Base-by-base conservation (phyloP, 2,888 invertebrate genomes). In the Lasioglossum oenotherae region DNA sequence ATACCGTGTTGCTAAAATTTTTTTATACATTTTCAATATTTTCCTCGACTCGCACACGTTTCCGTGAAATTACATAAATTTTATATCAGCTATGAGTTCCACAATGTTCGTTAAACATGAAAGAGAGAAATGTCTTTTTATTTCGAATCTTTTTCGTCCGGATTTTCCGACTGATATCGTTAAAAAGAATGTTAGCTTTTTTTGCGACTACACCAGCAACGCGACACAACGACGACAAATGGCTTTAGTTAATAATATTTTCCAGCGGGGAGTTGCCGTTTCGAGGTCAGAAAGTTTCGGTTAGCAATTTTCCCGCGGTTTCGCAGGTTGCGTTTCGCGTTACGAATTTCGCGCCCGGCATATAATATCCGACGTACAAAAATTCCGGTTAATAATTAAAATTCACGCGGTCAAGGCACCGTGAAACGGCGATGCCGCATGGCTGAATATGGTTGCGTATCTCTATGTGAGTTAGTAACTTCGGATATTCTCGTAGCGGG, bases 311-410 rank as follows among this genome's bases (percentile, higher is more conserved):
- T 78, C 44, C 38, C 35, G 12, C 49, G 49, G 74, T 64, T 78
- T 75, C 14, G 5, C 10, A 1, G 27, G 35, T 44, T 31, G 46
- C 57, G 19, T 44, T 27, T n/a, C 80, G 41, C n/a, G 73, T 78
- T 78, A 78, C 44, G 44, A 64, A 67, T 67, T 71, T 46, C 67
- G 2, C 53, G 67, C 10, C 16, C 19, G 53, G 23, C 41, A 74
- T 75, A 64, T 75, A 75, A 79, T 84, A 85, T 72, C 41, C 78
- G 8, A 10, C 41, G 77, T 53, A 38, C 8, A 85, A 85, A 85
- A 85, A 85, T 85, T 80, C 77, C 41, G 14, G 41, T 41, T 80
- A 80, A 85, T 85, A 80, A 85, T 85, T 73, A 80, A 85, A 80
- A 85, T 85, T 85, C 85, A 85, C 85, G 85, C 31, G 67, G 67